Evolutionary conservation across 2,888 invertebrate species (phyloP).

Genomic region (Dicyrtoma fusca): DNA sequence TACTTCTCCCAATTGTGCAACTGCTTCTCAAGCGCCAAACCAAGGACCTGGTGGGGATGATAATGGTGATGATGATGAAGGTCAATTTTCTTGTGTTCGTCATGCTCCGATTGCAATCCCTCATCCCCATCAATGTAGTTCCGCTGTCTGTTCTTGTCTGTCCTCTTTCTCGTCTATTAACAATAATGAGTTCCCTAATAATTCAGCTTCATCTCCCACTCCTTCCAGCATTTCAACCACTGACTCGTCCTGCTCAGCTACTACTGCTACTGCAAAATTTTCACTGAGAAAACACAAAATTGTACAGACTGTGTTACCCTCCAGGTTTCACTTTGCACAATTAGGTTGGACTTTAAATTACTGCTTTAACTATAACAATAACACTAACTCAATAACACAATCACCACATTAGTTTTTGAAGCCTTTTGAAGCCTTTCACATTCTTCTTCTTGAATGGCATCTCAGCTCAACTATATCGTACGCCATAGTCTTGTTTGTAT

Average conservation of each 20-base stretch:
- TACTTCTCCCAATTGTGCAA: conserved; percentile 59
- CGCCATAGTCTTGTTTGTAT: no score
- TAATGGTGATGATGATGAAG: conserved; percentile 40
- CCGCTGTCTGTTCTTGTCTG: conserved; percentile 29
- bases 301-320: conserved; percentile 54
- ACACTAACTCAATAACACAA: no score
- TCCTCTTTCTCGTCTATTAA: conserved; percentile 27
- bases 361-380: conserved; percentile 9
- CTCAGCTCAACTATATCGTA: no score
- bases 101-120: conserved; percentile 28
- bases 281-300: conserved; percentile 49
- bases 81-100: conserved; percentile 43
- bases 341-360: conserved; percentile 42
- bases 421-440: no score
- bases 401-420: neutral
- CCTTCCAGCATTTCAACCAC: conserved; percentile 42
- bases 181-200: conserved; percentile 29
- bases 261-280: conserved; percentile 53
- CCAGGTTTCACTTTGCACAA: conserved; percentile 49
- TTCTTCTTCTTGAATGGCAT: no score
- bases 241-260: conserved; percentile 54
- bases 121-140: neutral
- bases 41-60: neutral
- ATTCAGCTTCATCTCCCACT: conserved; percentile 30
- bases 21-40: conserved; percentile 32